These are phyloP conservation scores for Trypoxylon attenuatum DNA, from an alignment of 2,888 invertebrate species.

Conservation along the genomic window DNA sequence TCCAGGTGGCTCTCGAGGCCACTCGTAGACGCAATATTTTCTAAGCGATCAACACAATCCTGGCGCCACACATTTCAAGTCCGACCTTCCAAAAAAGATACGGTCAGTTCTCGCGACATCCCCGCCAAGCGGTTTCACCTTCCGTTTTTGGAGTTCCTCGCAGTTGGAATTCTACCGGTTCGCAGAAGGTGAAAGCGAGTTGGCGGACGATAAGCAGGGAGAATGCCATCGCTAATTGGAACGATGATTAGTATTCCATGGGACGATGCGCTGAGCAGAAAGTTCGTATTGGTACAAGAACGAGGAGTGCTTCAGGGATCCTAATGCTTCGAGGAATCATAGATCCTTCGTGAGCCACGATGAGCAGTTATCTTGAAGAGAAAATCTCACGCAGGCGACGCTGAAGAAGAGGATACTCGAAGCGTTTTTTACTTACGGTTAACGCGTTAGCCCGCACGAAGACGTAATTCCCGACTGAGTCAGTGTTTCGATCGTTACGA, in stretches of 20 bases:
- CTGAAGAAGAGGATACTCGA: slow-evolving; percentile 19
- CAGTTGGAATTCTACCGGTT: background rate
- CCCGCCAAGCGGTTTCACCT: background rate
- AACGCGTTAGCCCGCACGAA: slow-evolving; percentile 7
- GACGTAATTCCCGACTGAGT: slow-evolving; percentile 8
- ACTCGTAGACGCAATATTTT: no score
- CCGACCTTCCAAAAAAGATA: no score
- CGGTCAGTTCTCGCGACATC: background rate
- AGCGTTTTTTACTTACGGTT: background rate
- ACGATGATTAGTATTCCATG: background rate
- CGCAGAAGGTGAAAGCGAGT: background rate
- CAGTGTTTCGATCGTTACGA: slow-evolving; percentile 11
- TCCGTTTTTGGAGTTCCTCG: background rate
- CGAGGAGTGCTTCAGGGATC: background rate
- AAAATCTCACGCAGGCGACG: slow-evolving; percentile 1
- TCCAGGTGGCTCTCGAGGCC: no score
- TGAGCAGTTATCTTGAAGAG: slow-evolving; percentile 2
- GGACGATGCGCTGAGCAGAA: background rate
- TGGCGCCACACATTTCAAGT: no score
- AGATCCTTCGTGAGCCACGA: background rate
- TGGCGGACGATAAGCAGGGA: background rate
- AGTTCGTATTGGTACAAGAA: background rate
- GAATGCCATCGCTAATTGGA: background rate
- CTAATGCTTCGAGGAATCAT: background rate
- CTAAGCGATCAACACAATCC: no score